Conservation (phyloP, 2,113 vertebrate genomes). For the Eublepharis macularius region DNA sequence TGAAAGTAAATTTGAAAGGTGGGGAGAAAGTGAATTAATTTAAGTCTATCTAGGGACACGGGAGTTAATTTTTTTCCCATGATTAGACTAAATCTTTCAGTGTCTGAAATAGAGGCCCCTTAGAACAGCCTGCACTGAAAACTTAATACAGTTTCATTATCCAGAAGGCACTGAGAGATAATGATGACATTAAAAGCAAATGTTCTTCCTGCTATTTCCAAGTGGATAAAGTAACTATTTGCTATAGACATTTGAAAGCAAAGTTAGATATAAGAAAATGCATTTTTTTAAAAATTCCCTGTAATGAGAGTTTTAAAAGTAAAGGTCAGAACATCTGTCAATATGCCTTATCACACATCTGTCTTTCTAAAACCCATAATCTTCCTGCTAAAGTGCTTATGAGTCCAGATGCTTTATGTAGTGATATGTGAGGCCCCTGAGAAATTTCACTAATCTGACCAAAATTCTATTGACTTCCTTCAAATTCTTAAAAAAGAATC, state of each 20-base stretch:
- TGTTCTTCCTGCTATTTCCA: neutral
- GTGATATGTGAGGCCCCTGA: neutral
- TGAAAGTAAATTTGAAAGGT: neutral
- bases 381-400: neutral
- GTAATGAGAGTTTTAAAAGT: neutral
- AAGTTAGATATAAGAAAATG: neutral
- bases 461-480: neutral
- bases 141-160: slow-evolving; percentile 9
- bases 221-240: neutral
- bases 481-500: neutral
- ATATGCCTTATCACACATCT: neutral
- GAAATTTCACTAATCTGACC: neutral
- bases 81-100: slow-evolving; percentile 5
- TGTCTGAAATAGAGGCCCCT: slow-evolving; percentile 6
- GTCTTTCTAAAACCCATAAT: neutral
- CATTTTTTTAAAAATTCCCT: neutral
- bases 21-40: neutral
- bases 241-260: neutral
- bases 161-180: neutral
- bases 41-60: neutral
- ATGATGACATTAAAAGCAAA: slow-evolving; percentile 27
- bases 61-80: neutral
- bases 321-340: slow-evolving; percentile 1
- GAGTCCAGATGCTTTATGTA: neutral
- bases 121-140: neutral